Evolutionary conservation across 2,888 invertebrate species (phyloP), one percentile per base, ranked within the genome.

Genomic region (Orthosia cruda): DNA sequence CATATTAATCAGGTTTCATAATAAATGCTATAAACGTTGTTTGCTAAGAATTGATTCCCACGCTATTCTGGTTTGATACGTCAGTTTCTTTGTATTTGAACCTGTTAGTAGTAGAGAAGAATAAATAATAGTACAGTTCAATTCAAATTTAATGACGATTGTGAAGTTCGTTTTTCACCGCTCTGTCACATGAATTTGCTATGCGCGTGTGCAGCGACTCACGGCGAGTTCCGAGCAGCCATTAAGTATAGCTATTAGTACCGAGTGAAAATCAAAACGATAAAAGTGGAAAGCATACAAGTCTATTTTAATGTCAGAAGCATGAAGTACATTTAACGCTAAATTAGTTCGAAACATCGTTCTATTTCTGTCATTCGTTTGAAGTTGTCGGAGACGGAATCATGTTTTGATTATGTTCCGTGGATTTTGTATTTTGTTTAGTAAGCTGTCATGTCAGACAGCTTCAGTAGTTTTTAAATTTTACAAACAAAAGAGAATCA

Each of bases 1-100:
- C 74, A 64, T 61, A 75, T 74, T 80, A 84, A 84, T 84, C 74
- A 80, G 73, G 71, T 84, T 84, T 77, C 74, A 66, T 84, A 77
- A 75, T 72, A 50, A 72, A 63, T 64, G 45, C 49, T 76, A 63
- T 62, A 73, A 73, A 66, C 54, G 59, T 50, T 57, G 67, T 84
- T 74, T 78, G 50, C 58, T 68, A 58, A 65, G 61, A 66, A 68
- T 65, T 64, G 58, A 66, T 86, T 86, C 86, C 83, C 86, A 86
- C 85, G 86, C 74, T 55, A 66, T 74, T 82, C 63, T 67, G 23
- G 32, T 84, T 75, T 47, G 18, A 71, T 65, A 69, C 40, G 59
- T 50, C 54, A 71, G 67, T 54, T 62, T 69, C 54, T 83, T 85
- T 83, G 68, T 78, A 16, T 63, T 49, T 13, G 20, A 49, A 70